A percentile compares a stretch with the other conserved stretches of the same genome.
These are phyloP conservation scores for Drosophila trichaetosa DNA, from an alignment of 2,888 invertebrate genomes.

Conservation along the genomic window DNA sequence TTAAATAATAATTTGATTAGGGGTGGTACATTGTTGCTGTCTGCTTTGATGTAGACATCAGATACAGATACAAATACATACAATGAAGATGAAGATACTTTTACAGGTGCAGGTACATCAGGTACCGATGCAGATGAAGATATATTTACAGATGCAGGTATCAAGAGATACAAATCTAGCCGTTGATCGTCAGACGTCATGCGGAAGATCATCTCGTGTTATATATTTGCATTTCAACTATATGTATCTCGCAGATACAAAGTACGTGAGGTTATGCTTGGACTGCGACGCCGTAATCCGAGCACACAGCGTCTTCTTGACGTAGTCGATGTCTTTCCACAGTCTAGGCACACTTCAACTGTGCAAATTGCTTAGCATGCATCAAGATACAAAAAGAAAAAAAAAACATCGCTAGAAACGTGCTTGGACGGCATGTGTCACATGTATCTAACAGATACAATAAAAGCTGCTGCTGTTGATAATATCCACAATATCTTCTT, in stretches of 20 bases:
- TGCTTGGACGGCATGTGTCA: constrained; percentile 71
- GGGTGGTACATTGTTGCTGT: constrained; percentile 2
- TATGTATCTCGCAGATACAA: constrained; percentile 45
- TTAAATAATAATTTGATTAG: constrained; percentile 43
- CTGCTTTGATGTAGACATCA: constrained; percentile 20
- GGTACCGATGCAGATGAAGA: constrained; percentile 8
- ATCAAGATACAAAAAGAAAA: constrained; percentile 54
- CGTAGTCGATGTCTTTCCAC: constrained; percentile 68
- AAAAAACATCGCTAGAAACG: constrained; percentile 50
- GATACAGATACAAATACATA: constrained; percentile 12
- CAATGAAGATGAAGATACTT: constrained; percentile 1
- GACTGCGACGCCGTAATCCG: constrained; percentile 64
- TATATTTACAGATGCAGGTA: constrained; percentile 10
- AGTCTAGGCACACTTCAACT: constrained; percentile 79
- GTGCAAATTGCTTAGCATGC: constrained; percentile 66
- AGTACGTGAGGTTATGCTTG: constrained; percentile 78
- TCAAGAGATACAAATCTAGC: constrained; percentile 4
- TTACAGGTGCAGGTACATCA: constrained; percentile 3
- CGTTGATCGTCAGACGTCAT: constrained; percentile 54
- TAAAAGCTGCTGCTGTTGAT: constrained; percentile 20
- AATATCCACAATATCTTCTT: constrained; percentile 23
- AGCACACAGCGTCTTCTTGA: constrained; percentile 57
- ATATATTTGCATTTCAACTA: constrained; percentile 5
- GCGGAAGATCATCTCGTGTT: constrained; percentile 60
- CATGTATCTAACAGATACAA: constrained; percentile 63